Percentiles rank a stretch among this genome's conserved stretches.
These are phyloP conservation scores for Lasius platythorax DNA, from an alignment of 2,888 invertebrate genomes.

Conservation along the genomic window DNA sequence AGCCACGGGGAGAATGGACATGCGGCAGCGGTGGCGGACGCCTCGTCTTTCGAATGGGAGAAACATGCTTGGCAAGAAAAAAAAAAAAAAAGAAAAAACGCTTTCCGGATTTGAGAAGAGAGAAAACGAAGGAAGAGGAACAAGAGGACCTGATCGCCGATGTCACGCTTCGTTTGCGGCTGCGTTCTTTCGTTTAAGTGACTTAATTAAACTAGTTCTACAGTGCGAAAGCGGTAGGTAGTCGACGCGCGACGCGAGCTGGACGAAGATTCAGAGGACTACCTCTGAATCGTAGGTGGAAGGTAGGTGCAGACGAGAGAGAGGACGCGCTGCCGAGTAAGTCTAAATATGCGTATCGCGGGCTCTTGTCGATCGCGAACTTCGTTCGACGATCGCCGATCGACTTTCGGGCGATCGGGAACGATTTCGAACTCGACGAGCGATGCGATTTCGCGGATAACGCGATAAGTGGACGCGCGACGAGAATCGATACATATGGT, in stretches of 20 bases:
- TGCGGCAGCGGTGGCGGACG: slow-evolving; percentile 21
- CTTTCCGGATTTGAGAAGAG: slow-evolving; percentile 14
- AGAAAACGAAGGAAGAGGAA: slow-evolving; percentile 17
- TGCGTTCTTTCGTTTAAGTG: slow-evolving; percentile 55
- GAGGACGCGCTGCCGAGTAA: slow-evolving; percentile 27
- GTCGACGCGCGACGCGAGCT: slow-evolving; percentile 36
- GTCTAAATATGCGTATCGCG: slow-evolving; percentile 36
- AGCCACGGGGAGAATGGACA: slow-evolving; percentile 13
- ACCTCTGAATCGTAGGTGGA: slow-evolving; percentile 35
- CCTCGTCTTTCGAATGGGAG: background rate
- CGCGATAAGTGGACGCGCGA: slow-evolving; percentile 27
- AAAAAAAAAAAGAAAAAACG: background rate
- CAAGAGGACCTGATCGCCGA: slow-evolving; percentile 45
- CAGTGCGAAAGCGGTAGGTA: slow-evolving; percentile 44
- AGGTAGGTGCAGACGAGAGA: slow-evolving; percentile 38
- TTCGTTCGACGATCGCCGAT: slow-evolving; percentile 21
- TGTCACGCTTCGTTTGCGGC: slow-evolving; percentile 43
- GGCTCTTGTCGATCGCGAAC: slow-evolving; percentile 33
- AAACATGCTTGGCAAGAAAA: background rate
- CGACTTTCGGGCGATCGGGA: background rate
- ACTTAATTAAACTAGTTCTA: slow-evolving; percentile 48
- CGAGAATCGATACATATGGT: slow-evolving; percentile 27
- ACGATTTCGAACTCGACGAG: background rate
- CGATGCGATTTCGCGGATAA: slow-evolving; percentile 36
- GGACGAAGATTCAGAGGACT: slow-evolving; percentile 41